phyloP scores from a whole-genome alignment of 1,140 invertebrate species.

The Drosophila malerkotliana region DNA sequence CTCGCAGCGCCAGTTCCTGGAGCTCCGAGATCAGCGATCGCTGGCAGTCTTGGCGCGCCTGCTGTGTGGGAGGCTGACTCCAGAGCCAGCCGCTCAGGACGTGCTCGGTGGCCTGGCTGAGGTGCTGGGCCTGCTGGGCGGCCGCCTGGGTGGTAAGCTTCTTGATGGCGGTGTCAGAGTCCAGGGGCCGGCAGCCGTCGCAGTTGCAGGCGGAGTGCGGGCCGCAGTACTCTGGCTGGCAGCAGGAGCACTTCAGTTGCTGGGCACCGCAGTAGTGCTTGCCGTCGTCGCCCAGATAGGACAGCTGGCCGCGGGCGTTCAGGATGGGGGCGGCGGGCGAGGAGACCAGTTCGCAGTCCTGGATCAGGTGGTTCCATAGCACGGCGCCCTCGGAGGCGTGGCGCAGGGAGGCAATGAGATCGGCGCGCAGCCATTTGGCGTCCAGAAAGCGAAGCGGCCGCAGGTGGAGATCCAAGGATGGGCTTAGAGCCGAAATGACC shows the following conservation, averaged over 20 bases:
- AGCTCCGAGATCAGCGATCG: constrained; percentile 71
- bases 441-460: constrained; percentile 79
- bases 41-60: constrained; percentile 70
- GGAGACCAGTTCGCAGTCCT: constrained; percentile 80
- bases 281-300: constrained; percentile 80
- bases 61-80: constrained; percentile 69
- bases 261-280: constrained; percentile 82
- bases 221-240: constrained; percentile 77
- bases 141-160: constrained; percentile 66
- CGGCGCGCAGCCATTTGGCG: constrained; percentile 80
- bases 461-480: constrained; percentile 69
- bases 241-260: constrained; percentile 75
- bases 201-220: constrained; percentile 82
- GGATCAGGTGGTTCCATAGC: constrained; percentile 81
- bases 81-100: constrained; percentile 78
- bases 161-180: constrained; percentile 78
- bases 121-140: constrained; percentile 58
- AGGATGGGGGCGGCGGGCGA: constrained; percentile 60
- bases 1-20: constrained; percentile 72
- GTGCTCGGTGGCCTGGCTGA: constrained; percentile 65
- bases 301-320: constrained; percentile 73
- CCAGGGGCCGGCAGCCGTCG: constrained; percentile 68
- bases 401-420: constrained; percentile 79
- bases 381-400: constrained; percentile 68
- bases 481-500: neutral